Evolutionary conservation across 64 coral and sea anemone species (phyloP).

Genomic region (Actinia tenebrosa): DNA sequence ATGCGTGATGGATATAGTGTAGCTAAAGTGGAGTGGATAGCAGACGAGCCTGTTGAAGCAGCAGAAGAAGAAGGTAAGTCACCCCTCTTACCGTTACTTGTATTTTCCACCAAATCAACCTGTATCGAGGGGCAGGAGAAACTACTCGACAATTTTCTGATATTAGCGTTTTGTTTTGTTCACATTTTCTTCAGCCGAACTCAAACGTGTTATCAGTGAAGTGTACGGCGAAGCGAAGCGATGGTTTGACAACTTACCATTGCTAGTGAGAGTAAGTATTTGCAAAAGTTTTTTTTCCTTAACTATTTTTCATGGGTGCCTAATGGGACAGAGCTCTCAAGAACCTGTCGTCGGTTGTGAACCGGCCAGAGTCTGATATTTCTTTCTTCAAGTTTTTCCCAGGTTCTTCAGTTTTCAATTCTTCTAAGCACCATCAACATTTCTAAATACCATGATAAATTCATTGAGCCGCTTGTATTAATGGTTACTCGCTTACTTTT

Average conservation of each 20-base stretch:
- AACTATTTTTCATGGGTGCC: background rate
- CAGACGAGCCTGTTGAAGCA: slow-evolving; percentile 36
- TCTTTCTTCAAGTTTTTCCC: background rate
- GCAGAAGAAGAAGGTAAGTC: slow-evolving; percentile 32
- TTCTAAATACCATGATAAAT: too few relatives aligned
- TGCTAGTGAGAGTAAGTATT: slow-evolving; percentile 30
- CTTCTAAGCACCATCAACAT: too few relatives aligned
- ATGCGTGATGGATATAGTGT: slow-evolving; percentile 65
- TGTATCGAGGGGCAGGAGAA: background rate
- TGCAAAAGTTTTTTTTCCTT: background rate
- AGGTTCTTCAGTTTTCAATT: too few relatives aligned
- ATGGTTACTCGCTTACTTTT: background rate
- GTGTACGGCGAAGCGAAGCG: slow-evolving; percentile 36
- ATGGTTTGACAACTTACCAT: slow-evolving; percentile 43
- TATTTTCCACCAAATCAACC: background rate
- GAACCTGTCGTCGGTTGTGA: too few relatives aligned
- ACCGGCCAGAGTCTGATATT: too few relatives aligned
- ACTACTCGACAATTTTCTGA: background rate
- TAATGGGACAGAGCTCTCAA: too few relatives aligned
- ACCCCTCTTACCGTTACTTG: too few relatives aligned
- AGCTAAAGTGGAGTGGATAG: slow-evolving; percentile 75
- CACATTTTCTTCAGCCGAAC: background rate
- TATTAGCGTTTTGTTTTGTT: background rate
- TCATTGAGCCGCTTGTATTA: too few relatives aligned
- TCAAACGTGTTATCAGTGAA: background rate